A percentile compares a stretch with the other conserved stretches of the same genome.
These are phyloP conservation scores for Theocolax elegans DNA, from an alignment of 1,140 invertebrate species.

Conservation along the genomic window DNA sequence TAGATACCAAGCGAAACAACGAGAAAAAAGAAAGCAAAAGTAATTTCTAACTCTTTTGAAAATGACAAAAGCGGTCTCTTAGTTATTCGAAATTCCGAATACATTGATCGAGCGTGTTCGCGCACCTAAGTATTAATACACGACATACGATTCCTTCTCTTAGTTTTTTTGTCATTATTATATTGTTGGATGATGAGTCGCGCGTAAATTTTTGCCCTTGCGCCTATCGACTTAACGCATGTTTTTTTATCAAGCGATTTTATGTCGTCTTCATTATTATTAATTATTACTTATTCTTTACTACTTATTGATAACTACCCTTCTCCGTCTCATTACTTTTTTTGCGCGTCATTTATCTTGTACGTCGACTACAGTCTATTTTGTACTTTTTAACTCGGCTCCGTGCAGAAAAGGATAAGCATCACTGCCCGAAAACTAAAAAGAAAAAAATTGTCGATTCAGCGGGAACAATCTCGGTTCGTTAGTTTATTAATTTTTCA, in stretches of 20 bases:
- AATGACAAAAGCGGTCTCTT: neutral
- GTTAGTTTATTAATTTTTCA: no score
- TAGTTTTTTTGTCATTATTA: constrained; percentile 38
- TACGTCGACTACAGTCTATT: neutral
- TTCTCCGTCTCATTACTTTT: no score
- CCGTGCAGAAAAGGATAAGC: neutral
- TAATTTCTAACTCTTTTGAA: neutral
- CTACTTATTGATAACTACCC: constrained; percentile 21
- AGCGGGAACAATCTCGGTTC: no score
- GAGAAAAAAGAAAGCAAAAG: neutral
- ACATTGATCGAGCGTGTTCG: neutral
- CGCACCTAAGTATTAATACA: constrained; percentile 32
- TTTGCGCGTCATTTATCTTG: neutral
- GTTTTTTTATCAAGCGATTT: constrained; percentile 27
- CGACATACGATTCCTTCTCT: constrained; percentile 23
- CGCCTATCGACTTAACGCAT: constrained; percentile 20
- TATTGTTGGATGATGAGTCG: constrained; percentile 39
- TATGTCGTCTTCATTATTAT: constrained; percentile 28
- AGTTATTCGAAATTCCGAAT: constrained; percentile 9
- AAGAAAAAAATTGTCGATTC: constrained; percentile 15
- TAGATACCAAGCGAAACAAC: neutral
- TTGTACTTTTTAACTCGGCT: neutral
- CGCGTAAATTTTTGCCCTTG: constrained; percentile 31
- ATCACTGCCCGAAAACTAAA: no score
- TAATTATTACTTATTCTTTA: constrained; percentile 30